phyloP scores from a whole-genome alignment of 2,113 vertebrate species.

The Lagenorhynchus albirostris region DNA sequence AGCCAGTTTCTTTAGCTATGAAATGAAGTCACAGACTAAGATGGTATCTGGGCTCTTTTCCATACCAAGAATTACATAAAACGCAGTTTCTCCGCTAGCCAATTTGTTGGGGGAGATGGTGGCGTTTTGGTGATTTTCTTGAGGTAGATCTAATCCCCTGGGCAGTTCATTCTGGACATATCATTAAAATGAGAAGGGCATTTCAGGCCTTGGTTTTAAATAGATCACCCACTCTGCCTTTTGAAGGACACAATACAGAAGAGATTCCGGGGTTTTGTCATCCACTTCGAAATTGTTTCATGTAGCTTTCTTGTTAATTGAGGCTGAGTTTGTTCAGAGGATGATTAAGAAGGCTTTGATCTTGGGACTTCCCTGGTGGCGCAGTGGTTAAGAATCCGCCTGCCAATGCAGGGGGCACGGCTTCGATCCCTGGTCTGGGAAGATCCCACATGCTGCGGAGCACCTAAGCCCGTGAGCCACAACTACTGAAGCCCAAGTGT shows the following conservation, averaged over 20 bases:
- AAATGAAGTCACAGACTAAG: not conserved
- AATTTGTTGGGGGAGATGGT: not conserved
- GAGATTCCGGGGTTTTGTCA: not conserved
- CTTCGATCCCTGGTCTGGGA: too few species aligned
- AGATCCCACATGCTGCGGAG: too few species aligned
- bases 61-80: not conserved
- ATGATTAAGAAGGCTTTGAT: not conserved
- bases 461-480: too few species aligned
- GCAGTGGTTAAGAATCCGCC: too few species aligned
- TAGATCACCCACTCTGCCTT: not conserved
- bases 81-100: not conserved
- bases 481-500: too few species aligned
- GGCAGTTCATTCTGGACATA: not conserved
- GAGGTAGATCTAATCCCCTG: not conserved
- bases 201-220: not conserved
- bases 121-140: slow-evolving; percentile 11
- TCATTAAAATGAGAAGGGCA: not conserved
- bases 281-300: not conserved
- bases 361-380: too few species aligned
- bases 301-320: not conserved
- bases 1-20: not conserved
- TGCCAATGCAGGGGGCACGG: too few species aligned
- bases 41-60: not conserved
- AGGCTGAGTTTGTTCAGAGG: not conserved
- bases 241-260: not conserved